These are phyloP conservation scores for Neolamprologus modestus DNA, from an alignment of 2,113 vertebrate species.

Conservation along the genomic window DNA sequence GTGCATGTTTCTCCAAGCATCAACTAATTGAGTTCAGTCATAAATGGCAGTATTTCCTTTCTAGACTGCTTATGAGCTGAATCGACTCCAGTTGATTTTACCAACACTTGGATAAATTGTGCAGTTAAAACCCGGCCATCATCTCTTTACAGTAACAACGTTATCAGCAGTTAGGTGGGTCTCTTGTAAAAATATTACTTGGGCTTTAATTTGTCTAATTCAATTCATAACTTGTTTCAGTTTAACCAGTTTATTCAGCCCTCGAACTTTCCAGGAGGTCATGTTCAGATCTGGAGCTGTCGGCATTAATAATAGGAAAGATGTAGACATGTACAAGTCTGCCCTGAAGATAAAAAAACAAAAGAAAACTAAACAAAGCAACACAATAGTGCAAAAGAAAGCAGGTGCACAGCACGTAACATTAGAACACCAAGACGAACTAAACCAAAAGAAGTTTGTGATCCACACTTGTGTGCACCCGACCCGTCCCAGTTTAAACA, in stretches of 20 bases:
- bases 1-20: neutral
- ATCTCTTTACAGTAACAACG: neutral
- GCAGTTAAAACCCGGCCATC: neutral
- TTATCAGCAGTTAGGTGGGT: neutral
- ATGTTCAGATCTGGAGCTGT: neutral
- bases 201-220: neutral
- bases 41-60: neutral
- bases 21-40: neutral
- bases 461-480: rapidly evolving
- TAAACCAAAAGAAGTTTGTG: rapidly evolving
- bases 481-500: neutral
- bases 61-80: neutral
- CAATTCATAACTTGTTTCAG: neutral
- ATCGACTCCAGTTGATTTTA: neutral
- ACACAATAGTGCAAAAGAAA: neutral
- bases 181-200: neutral
- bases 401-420: neutral
- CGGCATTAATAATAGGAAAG: rapidly evolving
- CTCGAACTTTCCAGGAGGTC: neutral
- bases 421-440: neutral
- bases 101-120: neutral
- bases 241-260: neutral
- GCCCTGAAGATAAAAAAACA: neutral
- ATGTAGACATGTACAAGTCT: neutral
- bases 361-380: neutral